These are phyloP conservation scores for Molothrus aeneus DNA, from an alignment of 2,797 vertebrate species.

Conservation along the genomic window DNA sequence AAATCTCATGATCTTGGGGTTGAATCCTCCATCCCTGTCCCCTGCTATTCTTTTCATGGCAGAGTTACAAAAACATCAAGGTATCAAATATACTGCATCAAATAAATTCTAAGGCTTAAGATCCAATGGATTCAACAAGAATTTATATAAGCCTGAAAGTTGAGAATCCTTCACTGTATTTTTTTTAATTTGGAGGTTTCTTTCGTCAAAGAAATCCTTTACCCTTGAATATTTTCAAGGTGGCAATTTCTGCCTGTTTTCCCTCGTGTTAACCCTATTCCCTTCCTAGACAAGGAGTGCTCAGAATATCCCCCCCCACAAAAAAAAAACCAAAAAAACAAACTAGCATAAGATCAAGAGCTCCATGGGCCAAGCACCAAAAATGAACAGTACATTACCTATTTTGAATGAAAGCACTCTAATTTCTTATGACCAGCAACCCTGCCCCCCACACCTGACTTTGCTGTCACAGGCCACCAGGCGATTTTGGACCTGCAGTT, in stretches of 20 bases:
- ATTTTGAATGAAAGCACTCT: neutral
- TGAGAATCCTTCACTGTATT: neutral
- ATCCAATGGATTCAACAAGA: neutral
- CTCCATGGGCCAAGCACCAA: neutral
- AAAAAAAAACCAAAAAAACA: neutral
- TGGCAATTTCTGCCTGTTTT: neutral
- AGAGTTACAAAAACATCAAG: constrained; percentile 9
- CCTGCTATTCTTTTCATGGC: neutral
- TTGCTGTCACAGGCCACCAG: fast-evolving
- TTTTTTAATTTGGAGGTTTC: neutral
- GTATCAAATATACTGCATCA: neutral
- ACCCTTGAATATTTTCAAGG: neutral
- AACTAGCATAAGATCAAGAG: neutral
- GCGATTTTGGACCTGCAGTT: neutral
- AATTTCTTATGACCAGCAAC: neutral
- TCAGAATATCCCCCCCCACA: neutral
- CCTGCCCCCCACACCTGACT: neutral
- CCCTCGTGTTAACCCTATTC: neutral
- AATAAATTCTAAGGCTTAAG: neutral
- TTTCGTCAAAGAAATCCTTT: neutral
- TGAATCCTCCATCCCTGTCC: neutral
- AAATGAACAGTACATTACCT: fast-evolving
- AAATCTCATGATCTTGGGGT: neutral
- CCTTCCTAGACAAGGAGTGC: neutral
- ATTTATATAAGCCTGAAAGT: neutral